phyloP scores from a whole-genome alignment of 2,113 vertebrate genomes.

The Nannobrachium achirus region DNA sequence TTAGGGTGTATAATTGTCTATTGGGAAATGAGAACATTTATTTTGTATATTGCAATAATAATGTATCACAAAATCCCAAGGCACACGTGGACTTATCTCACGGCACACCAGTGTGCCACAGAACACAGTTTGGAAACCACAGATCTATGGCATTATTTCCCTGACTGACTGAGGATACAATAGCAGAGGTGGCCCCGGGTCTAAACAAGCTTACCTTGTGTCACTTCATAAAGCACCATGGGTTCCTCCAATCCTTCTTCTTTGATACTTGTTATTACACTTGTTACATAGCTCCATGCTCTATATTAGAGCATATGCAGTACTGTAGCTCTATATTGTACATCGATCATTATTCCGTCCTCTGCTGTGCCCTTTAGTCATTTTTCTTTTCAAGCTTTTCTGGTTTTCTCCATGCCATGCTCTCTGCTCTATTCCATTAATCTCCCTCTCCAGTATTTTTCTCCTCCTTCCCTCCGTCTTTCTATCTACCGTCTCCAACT shows the following conservation, averaged over 20 bases:
- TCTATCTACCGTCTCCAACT: conserved; percentile 30
- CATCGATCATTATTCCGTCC: not conserved
- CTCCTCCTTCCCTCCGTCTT: conserved; percentile 20
- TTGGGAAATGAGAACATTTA: too few species aligned
- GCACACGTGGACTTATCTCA: too few species aligned
- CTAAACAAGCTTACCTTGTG: not conserved
- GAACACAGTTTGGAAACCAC: too few species aligned
- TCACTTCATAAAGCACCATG: not conserved
- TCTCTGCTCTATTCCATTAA: conserved; percentile 3
- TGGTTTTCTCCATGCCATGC: conserved; percentile 19
- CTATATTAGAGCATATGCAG: not conserved
- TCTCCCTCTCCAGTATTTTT: conserved; percentile 18
- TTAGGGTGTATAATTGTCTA: too few species aligned
- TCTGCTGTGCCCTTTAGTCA: not conserved
- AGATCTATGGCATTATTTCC: not conserved
- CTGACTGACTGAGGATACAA: not conserved
- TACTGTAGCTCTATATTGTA: too few species aligned
- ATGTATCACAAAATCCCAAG: too few species aligned
- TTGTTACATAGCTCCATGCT: conserved; percentile 30
- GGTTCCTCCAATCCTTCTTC: not conserved
- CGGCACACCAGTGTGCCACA: too few species aligned
- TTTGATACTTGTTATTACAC: conserved; percentile 15
- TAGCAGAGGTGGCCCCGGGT: not conserved
- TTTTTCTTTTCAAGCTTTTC: not conserved
- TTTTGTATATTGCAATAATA: too few species aligned